Evolutionary conservation across 2,888 invertebrate genomes (phyloP).

Genomic region (Ypsolopha sequella): DNA sequence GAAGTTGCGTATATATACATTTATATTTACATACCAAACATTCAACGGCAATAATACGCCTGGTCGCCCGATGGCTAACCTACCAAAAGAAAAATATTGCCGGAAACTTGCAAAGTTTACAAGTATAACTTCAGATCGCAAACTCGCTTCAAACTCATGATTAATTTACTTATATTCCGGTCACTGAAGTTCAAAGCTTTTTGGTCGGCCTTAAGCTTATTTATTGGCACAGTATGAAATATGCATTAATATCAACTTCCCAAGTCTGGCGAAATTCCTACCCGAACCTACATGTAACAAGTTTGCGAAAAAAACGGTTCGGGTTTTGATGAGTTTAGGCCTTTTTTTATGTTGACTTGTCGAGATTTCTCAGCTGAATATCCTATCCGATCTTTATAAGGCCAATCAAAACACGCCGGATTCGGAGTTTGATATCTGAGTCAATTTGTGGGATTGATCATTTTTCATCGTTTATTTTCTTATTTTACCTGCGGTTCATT

Average conservation of each 20-base stretch:
- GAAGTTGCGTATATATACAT: too few species aligned
- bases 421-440: too few species aligned
- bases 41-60: too few species aligned
- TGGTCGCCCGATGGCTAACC: too few species aligned
- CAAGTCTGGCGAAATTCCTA: not conserved
- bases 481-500: too few species aligned
- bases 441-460: too few species aligned
- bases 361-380: not conserved
- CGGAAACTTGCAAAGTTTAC: too few species aligned
- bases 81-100: too few species aligned
- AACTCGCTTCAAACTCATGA: conserved; percentile 24
- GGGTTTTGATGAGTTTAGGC: conserved; percentile 23
- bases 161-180: conserved; percentile 56
- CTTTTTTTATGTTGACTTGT: conserved; percentile 4
- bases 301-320: conserved; percentile 14
- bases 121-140: too few species aligned
- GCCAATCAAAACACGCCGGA: not conserved
- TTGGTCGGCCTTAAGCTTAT: conserved; percentile 35
- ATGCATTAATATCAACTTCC: conserved; percentile 35
- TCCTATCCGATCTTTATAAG: not conserved
- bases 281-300: not conserved
- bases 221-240: conserved; percentile 43
- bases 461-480: too few species aligned
- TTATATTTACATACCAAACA: too few species aligned
- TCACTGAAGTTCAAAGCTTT: conserved; percentile 38